A percentile compares a stretch with the other conserved stretches of the same genome.
Evolutionary conservation across 35 echinoderm and acorn worm genomes (phyloP).

Genomic region (Ophiothrix spiculata): DNA sequence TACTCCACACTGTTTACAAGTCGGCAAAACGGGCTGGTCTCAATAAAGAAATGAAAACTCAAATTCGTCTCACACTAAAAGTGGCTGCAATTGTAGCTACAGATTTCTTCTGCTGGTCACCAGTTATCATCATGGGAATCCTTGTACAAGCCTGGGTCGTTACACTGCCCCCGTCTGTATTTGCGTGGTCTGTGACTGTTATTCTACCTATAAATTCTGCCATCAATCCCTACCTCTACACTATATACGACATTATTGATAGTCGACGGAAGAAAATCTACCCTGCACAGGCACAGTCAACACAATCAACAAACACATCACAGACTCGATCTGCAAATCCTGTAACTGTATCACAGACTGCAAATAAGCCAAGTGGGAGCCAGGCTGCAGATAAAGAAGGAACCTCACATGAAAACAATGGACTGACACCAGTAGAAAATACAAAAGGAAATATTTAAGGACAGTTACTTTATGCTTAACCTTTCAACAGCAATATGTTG

Average conservation of each 20-base stretch:
- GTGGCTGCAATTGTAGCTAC: conserved; percentile 39
- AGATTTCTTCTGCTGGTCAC: conserved; percentile 48
- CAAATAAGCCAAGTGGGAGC: no score
- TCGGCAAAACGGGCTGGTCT: not conserved
- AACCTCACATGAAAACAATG: no score
- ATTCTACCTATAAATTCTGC: conserved; percentile 43
- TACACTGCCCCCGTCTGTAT: conserved; percentile 3
- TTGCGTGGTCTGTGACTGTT: conserved; percentile 31
- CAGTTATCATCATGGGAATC: conserved; percentile 45
- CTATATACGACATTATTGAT: not conserved
- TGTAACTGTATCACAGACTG: no score
- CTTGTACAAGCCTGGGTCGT: conserved; percentile 1
- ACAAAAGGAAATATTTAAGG: no score
- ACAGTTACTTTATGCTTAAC: no score
- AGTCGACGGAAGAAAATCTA: not conserved
- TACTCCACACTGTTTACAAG: conserved; percentile 1
- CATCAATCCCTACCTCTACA: conserved; percentile 46
- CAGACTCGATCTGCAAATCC: no score
- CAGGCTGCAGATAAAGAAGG: no score
- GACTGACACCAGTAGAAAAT: no score
- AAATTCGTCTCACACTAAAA: conserved; percentile 24
- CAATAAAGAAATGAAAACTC: not conserved
- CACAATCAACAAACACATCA: no score
- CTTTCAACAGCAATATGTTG: no score
- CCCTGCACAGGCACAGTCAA: no score